Base-by-base conservation (phyloP, 1,140 invertebrate species). In the Aphidius gifuensis region DNA sequence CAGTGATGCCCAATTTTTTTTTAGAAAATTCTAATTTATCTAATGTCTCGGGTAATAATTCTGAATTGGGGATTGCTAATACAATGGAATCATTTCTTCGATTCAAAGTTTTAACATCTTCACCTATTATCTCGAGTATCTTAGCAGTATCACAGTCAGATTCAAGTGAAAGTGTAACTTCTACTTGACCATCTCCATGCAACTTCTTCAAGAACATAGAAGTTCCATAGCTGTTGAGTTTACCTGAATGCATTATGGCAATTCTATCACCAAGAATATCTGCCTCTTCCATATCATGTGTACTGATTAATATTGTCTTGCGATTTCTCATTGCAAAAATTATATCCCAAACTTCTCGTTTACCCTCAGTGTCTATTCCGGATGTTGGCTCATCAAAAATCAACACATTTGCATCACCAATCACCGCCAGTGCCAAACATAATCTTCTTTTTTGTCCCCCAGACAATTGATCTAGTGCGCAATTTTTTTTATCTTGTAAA, bases 201-300 rank as follows among this genome's bases (percentile, higher is more conserved):
- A 88, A 86, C 66, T 90, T 91, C 76, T 97, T 97, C 49, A 97
- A 80, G 70, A 92, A 94, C 68, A 96, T 86, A 16, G 93, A 86
- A 1, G 91, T 89, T 42, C 93, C 94, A 79, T 87, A 88, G 71
- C 93, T 94, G 69, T 88, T 85, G 1, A 97, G 76, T 58, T 84
- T 80, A 3, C 94, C 95, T 51, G 89, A 85, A 53, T 92, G 87
- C 85, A 98, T 90, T 58, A 97, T 96, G 5, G 93, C 92, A 64
- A 97, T 93, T 64, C 92, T 84, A 77, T 98, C 94, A 2, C 94
- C 95, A 1, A 98, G 82, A 21, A 92, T 85, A 80, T 99, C 96
- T 6, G 96, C 96, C 82, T 99, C 96, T 80, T 98, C 96, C 94
- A 99, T 97, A 77, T 94, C 97, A 79, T 99, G 96, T 2, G 96